Percentiles rank a stretch among this genome's conserved stretches.
Conservation (phyloP, 2,888 invertebrate genomes). For the Onchidella celtica region DNA sequence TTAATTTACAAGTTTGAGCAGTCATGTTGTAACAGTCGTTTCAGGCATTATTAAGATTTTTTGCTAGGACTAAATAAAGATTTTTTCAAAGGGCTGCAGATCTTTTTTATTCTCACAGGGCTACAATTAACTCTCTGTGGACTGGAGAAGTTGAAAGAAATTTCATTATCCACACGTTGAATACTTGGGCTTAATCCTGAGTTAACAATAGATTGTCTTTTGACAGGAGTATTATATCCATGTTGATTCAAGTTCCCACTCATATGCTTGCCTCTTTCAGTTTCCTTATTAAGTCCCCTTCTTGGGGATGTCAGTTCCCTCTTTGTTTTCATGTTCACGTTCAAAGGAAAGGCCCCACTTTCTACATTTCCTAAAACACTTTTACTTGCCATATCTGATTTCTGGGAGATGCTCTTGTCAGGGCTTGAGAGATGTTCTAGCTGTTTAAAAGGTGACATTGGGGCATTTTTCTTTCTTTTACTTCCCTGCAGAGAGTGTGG, state of each 20-base stretch:
- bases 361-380: too few species aligned
- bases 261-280: too few species aligned
- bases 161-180: conserved; percentile 48
- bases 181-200: conserved; percentile 30
- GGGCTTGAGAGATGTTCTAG: not conserved
- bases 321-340: too few species aligned
- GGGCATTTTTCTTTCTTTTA: not conserved
- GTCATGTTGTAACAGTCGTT: too few species aligned
- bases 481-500: not conserved
- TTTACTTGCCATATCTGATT: too few species aligned
- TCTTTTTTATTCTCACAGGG: not conserved
- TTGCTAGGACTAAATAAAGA: not conserved
- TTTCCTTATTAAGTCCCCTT: too few species aligned
- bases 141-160: conserved; percentile 38
- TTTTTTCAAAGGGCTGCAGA: not conserved
- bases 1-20: too few species aligned
- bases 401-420: too few species aligned
- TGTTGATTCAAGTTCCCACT: not conserved
- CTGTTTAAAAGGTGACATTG: not conserved
- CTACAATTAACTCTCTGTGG: conserved; percentile 23
- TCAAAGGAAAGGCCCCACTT: too few species aligned
- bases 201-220: not conserved
- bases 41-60: not conserved
- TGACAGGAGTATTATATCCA: conserved; percentile 7
- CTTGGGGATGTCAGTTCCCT: too few species aligned